Evolutionary conservation across 2,888 invertebrate species (phyloP), one percentile per base, ranked within the genome.

Genomic region (Exephanes ischioxanthus): DNA sequence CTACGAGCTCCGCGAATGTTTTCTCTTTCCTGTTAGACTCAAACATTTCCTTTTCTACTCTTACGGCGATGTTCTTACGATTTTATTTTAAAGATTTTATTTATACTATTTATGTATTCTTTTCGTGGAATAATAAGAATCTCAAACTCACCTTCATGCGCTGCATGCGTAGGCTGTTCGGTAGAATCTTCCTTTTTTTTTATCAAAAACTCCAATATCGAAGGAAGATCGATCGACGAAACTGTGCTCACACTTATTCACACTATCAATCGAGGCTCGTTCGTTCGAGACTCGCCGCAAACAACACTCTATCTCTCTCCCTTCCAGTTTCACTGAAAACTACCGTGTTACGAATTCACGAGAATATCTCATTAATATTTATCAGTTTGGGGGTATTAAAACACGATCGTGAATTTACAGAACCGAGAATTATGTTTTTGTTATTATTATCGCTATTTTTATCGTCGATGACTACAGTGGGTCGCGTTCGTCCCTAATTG

Each of bases 141-240:
- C 19, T 11, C 6, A 3, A 9, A 87, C 89, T 89, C 86, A 89
- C 89, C 87, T 86, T 79, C 80, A 80, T 71, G 71, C 75, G 88
- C 91, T 89, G 91, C 92, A 92, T 92, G 89, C 91, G 91, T 91
- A 89, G 89, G 89, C 89, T 88, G 87, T 88, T 86, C 87, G 67
- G 37, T 61, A 30, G 70, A 51, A 76, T 45, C 45, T 48, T 48
- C 16, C 16, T 14, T 48, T 16, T 14, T 14, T 48, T 48, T 48
- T 48, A 68, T 61, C 26, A 58, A 58, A 22, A 79, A 48, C 80
- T 41, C 78, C 76, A 78, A 80, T 77, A 70, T 41, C 9, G 22
- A 37, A 26, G 48, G n/a, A 19, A 14, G 16, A 51, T 55, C 48
- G 45, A 11, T n/a, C 26, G 16, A 48, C 14, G 45, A 63, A 71